Percentiles rank a stretch among this genome's conserved stretches.
Evolutionary conservation across 2,113 vertebrate genomes (phyloP).

Genomic region (Arothron firmamentum): DNA sequence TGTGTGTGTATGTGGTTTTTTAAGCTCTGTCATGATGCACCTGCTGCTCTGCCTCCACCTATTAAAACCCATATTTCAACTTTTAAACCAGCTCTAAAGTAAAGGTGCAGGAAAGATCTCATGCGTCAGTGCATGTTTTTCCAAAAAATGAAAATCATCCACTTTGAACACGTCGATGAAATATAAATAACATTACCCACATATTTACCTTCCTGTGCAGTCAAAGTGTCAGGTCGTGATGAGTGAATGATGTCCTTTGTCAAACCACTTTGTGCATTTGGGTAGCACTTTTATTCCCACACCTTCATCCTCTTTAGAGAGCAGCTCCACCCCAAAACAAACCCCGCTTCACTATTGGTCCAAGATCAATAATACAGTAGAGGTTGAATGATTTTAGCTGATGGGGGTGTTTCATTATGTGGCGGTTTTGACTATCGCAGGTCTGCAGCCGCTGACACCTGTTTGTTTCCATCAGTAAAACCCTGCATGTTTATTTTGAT

Average conservation of each 20-base stretch:
- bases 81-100: no score
- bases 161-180: background rate
- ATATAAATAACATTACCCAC: no score
- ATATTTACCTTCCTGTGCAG: slow-evolving; percentile 40
- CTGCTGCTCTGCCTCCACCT: slow-evolving; percentile 1
- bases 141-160: background rate
- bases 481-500: background rate
- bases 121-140: no score
- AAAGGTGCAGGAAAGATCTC: no score
- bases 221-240: slow-evolving; percentile 21
- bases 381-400: slow-evolving; percentile 59
- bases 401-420: slow-evolving; percentile 38
- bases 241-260: slow-evolving; percentile 20
- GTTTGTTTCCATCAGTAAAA: background rate
- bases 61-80: background rate
- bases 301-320: slow-evolving; percentile 10
- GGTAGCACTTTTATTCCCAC: slow-evolving; percentile 32
- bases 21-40: slow-evolving; percentile 3
- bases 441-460: background rate
- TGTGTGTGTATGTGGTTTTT: no score
- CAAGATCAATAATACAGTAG: slow-evolving; percentile 47
- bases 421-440: background rate
- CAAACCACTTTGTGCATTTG: slow-evolving; percentile 27
- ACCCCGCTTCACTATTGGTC: slow-evolving; percentile 50
- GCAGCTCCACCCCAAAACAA: slow-evolving; percentile 46